Base-by-base conservation (phyloP, 2,113 vertebrate genomes). In the Oxygymnocypris stewartii region DNA sequence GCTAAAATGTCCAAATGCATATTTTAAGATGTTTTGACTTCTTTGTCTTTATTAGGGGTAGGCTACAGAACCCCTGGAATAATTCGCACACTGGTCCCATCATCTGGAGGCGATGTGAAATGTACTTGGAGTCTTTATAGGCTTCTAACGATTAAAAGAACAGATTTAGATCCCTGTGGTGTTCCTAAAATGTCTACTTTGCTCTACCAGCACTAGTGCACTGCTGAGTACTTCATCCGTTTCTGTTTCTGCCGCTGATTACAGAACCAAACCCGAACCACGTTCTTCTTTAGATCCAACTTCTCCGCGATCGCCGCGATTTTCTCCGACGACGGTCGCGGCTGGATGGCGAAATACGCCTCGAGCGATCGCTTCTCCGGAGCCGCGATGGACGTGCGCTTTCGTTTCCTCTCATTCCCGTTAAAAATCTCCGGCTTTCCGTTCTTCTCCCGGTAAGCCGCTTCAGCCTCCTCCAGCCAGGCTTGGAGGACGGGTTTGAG, bases 201-300 rank as follows among this genome's bases (percentile, higher is more conserved):
- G 61, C 76, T 14, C 28, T 42, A 71, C n/a, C 59, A 65, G 40
- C 37, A 65, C 49, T 81, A 89, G 92, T 97, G 97, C 86, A 94
- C 95, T 42, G 96, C 97, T 0, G 97, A 97, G 91, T 97, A 98
- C 92, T 98, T 98, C 97, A 98, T 98, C 92, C 97, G 94, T 92
- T 98, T 98, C 94, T 98, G 97, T 93, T 98, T 98, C 91, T 98
- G 97, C 91, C 97, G 93, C 93, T 98, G 97, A 93, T 98, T 98
- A 91, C 97, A 98, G 91, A 98, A 98, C 97, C 97, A 98, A 89
- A 98, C 97, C 75, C 97, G 95, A 91, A 98, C 97, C 91, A 98
- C 97, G 77, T 97, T 98, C 93, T 98, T 98, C 93, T 97, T 97
- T 89, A 98, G 95, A 93, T 98, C 97, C 93, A 98, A 94, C 92